These are phyloP conservation scores for Xestia c-nigrum DNA, from an alignment of 2,888 invertebrate species.

Conservation along the genomic window DNA sequence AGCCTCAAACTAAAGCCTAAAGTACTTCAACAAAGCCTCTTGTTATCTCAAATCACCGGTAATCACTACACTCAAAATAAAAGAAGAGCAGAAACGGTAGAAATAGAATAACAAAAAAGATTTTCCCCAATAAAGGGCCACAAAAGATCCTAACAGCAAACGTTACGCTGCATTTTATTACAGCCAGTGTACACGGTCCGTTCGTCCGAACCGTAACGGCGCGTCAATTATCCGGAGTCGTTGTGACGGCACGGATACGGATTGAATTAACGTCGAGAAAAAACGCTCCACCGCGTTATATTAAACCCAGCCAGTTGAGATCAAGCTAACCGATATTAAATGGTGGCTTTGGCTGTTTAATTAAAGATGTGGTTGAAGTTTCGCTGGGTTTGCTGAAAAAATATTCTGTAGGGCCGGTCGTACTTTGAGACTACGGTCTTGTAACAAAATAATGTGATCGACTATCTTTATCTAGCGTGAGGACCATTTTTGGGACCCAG, in stretches of 20 bases:
- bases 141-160: slow-evolving; percentile 56
- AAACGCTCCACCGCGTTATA: slow-evolving; percentile 61
- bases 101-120: slow-evolving; percentile 42
- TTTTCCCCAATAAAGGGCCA: slow-evolving; percentile 50
- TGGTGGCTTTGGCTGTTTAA: slow-evolving; percentile 56
- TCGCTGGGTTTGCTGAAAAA: slow-evolving; percentile 41
- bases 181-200: slow-evolving; percentile 56
- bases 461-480: not conserved
- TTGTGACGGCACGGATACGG: slow-evolving; percentile 68
- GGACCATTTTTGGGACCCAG: not conserved
- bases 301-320: slow-evolving; percentile 61
- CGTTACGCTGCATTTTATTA: slow-evolving; percentile 54
- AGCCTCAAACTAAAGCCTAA: not conserved
- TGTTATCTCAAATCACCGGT: slow-evolving; percentile 19
- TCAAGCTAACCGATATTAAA: slow-evolving; percentile 61
- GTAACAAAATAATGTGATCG: not conserved
- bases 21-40: not conserved
- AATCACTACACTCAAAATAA: slow-evolving; percentile 24
- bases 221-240: slow-evolving; percentile 69
- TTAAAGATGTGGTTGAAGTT: slow-evolving; percentile 61
- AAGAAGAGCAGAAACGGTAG: slow-evolving; percentile 9
- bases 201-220: slow-evolving; percentile 51
- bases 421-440: slow-evolving; percentile 11
- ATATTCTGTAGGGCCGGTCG: slow-evolving; percentile 6
- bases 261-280: slow-evolving; percentile 71